These are phyloP conservation scores for Phalanger gymnotis DNA, from an alignment of 2,797 vertebrate species.

Conservation along the genomic window DNA sequence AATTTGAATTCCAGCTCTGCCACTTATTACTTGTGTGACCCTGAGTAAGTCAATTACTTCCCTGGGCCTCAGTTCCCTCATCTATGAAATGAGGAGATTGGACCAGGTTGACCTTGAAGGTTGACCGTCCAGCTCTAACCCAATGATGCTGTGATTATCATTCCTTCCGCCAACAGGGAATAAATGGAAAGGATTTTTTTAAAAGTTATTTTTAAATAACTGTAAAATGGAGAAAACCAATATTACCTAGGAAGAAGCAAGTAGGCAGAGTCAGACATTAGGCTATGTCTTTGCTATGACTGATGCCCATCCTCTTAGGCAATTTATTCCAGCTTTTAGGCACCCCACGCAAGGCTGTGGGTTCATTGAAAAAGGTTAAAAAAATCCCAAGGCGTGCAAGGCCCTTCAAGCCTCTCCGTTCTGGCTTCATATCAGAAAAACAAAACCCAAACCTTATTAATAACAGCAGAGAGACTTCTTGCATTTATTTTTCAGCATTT, in stretches of 20 bases:
- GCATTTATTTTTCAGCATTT: not conserved
- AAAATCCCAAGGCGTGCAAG: not conserved
- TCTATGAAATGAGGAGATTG: not conserved
- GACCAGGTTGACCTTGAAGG: not conserved
- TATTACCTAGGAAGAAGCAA: not conserved
- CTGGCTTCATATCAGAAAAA: not conserved
- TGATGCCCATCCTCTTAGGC: not conserved
- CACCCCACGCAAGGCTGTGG: not conserved
- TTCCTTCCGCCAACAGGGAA: not conserved
- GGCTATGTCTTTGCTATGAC: not conserved
- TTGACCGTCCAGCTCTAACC: not conserved
- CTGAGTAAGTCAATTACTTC: not conserved
- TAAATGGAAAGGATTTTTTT: not conserved
- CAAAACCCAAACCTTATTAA: not conserved
- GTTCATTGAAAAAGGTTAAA: not conserved
- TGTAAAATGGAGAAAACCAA: not conserved
- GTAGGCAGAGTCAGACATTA: not conserved
- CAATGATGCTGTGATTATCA: not conserved
- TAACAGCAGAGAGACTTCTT: not conserved
- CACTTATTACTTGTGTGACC: not conserved
- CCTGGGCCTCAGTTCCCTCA: not conserved
- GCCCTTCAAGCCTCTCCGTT: not conserved
- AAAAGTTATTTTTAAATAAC: not conserved
- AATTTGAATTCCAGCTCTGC: not conserved
- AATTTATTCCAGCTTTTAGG: not conserved